Evolutionary conservation across 1,140 invertebrate genomes (phyloP).

Genomic region (Drosophila tropicalis): DNA sequence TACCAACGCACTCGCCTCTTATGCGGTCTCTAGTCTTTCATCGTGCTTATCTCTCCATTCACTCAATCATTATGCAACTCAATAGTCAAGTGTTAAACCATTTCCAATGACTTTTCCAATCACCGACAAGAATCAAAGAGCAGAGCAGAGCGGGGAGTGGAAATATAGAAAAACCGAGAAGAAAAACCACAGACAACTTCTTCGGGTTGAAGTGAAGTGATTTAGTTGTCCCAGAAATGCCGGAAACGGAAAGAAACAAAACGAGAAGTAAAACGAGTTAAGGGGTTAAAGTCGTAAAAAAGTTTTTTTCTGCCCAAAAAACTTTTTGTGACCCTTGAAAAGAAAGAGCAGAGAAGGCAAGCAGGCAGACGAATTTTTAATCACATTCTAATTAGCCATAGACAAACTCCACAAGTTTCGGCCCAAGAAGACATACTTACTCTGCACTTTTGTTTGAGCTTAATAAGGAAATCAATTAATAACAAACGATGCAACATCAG

Average conservation of each 20-base stretch:
- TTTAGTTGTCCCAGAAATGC: constrained; percentile 17
- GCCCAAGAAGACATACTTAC: not conserved
- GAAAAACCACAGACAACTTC: constrained; percentile 33
- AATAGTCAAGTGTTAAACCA: constrained; percentile 45
- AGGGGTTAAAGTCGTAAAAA: constrained; percentile 6
- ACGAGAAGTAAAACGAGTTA: constrained; percentile 2
- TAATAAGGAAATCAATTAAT: constrained; percentile 82
- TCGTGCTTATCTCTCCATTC: constrained; percentile 50
- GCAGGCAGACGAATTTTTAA: constrained; percentile 64
- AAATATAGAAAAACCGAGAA: not conserved
- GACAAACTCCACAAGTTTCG: constrained; percentile 61
- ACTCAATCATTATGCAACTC: constrained; percentile 45
- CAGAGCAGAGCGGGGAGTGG: not conserved
- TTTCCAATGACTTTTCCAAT: constrained; percentile 36
- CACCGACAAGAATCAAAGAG: constrained; percentile 46
- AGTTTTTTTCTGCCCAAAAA: not conserved
- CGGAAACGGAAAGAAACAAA: constrained; percentile 7
- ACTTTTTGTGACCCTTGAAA: not conserved
- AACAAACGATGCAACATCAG: constrained; percentile 66
- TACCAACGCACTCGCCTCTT: not conserved
- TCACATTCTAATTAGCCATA: constrained; percentile 79
- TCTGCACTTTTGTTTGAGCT: constrained; percentile 38
- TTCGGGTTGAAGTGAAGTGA: constrained; percentile 9
- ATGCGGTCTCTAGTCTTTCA: constrained; percentile 8
- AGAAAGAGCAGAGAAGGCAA: not conserved